Base-by-base conservation (phyloP, 2,797 vertebrate genomes). In the Pipistrellus kuhlii region DNA sequence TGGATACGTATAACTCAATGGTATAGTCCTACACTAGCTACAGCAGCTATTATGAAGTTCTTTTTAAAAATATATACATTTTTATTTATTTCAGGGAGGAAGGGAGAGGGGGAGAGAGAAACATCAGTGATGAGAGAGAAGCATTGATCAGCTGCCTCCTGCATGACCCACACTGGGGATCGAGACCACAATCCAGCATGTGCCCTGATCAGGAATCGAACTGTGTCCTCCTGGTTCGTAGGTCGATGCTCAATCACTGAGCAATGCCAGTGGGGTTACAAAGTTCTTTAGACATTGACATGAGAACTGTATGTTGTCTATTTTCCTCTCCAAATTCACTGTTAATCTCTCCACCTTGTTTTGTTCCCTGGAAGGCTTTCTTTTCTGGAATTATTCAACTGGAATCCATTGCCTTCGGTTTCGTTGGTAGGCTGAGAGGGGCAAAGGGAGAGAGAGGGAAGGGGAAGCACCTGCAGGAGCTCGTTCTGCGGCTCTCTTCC, bases 251-350 rank as follows among this genome's bases (percentile, higher is more conserved):
- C 59, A 62, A 27, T 59, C 23, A 59, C 57, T 59, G 57, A 27
- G 57, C 57, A 23, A 27, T 27, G 57, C 57, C 57, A 62, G 59
- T 0, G 2, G 57, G 27, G 59, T 27, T 62, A 66, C 15, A 66
- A 66, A 71, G 51, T 53, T 46, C 12, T 84, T 84, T 44, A 15
- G 48, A 64, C 15, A 82, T 14, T 64, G 59, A 88, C 6, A 14
- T 27, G 6, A 30, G n/a, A n/a, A 18, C 14, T 55, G 14, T 21
- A 5, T 48, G 46, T 14, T 66, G 38, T 57, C 14, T 88, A 1
- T 51, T 87, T 95, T 90, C 30, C 48, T 48, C 20, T 84, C 84
- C 32, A 73, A 21, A 41, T 72, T 71, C 20, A 23, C 21, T 87
- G 30, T 91, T 41, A n/a, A 35, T 8, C 7, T 57, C 25, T 85